Evolutionary conservation across 2,113 vertebrate species (phyloP).

Genomic region (Fulmarus glacialis): DNA sequence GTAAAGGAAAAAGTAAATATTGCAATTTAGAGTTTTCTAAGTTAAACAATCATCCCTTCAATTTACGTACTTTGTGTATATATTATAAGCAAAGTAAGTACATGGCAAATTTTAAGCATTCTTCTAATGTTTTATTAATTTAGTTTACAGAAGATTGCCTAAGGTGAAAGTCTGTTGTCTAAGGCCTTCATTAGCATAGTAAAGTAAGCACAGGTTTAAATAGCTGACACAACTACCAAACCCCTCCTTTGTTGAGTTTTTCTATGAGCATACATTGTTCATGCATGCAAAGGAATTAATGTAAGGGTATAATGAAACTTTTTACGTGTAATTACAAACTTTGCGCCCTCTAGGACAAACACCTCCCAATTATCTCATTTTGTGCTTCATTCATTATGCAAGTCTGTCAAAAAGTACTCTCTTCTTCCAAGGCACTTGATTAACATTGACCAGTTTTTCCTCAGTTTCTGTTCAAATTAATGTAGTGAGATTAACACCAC

Average conservation of each 20-base stretch:
- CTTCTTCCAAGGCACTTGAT: constrained; percentile 52
- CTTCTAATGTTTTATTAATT: background rate
- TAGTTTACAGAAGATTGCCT: background rate
- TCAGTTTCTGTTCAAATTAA: constrained; percentile 60
- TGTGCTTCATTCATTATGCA: constrained; percentile 44
- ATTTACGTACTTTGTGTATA: background rate
- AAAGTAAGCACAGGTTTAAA: constrained; percentile 2
- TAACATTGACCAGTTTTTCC: constrained; percentile 58
- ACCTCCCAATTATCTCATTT: constrained; percentile 54
- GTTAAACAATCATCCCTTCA: background rate
- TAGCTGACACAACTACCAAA: background rate
- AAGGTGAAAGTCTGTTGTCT: constrained; percentile 14
- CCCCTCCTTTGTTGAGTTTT: background rate
- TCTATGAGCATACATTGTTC: background rate
- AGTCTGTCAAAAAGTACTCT: constrained; percentile 28
- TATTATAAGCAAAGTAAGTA: background rate
- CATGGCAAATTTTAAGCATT: background rate
- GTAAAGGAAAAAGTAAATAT: background rate
- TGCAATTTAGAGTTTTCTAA: background rate
- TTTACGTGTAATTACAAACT: constrained; percentile 11
- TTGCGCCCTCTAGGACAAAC: constrained; percentile 13
- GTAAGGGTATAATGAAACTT: constrained; percentile 22
- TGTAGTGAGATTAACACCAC: constrained; percentile 50
- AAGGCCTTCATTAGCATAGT: background rate
- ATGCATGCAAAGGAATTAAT: background rate